These are phyloP conservation scores for Steatornis caripensis DNA, from an alignment of 2,113 vertebrate genomes.

Conservation along the genomic window DNA sequence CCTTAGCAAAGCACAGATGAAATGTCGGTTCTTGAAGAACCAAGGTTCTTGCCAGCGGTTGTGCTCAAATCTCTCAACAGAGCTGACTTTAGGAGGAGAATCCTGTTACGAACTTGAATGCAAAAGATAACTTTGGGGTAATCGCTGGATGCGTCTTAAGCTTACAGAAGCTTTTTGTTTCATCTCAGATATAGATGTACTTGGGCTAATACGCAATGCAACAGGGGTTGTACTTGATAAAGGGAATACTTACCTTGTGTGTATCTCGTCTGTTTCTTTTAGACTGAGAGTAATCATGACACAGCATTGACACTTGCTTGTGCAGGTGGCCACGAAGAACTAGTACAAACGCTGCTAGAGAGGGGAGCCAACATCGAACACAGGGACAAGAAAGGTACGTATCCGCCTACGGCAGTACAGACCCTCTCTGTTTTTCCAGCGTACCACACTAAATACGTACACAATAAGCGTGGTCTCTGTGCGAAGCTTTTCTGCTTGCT, in stretches of 20 bases:
- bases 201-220: accelerated
- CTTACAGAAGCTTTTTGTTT: background rate
- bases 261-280: background rate
- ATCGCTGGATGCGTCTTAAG: background rate
- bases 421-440: no score
- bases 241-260: background rate
- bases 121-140: background rate
- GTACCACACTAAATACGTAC: background rate
- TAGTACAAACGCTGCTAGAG: slow-evolving; percentile 94
- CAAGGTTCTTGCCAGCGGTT: background rate
- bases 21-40: background rate
- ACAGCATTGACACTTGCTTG: slow-evolving; percentile 96
- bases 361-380: slow-evolving; percentile 97
- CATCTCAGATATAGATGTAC: background rate
- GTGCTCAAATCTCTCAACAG: background rate
- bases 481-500: background rate
- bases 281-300: slow-evolving; percentile 99
- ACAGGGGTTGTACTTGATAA: background rate
- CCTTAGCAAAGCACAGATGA: background rate
- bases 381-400: slow-evolving; percentile 94
- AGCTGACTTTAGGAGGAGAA: background rate
- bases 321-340: slow-evolving; percentile 95
- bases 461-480: accelerated
- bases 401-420: accelerated
- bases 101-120: background rate